Percentiles rank a stretch among this genome's conserved stretches.
These are phyloP conservation scores for Oceanodroma tethys DNA, from an alignment of 2,113 vertebrate genomes.

Conservation along the genomic window DNA sequence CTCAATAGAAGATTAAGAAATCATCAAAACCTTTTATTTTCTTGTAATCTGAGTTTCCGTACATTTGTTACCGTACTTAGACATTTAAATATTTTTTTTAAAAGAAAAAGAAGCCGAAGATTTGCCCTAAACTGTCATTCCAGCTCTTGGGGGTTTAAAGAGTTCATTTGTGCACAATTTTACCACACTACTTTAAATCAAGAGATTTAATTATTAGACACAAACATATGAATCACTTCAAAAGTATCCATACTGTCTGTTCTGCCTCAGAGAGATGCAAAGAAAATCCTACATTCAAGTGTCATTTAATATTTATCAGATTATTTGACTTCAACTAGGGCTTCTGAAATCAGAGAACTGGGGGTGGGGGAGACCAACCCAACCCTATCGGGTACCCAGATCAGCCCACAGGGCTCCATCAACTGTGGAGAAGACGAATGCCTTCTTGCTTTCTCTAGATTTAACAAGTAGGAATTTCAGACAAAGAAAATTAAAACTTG, in stretches of 20 bases:
- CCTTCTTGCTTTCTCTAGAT: neutral
- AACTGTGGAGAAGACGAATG: neutral
- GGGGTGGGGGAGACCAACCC: neutral
- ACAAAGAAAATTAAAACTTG: constrained; percentile 44
- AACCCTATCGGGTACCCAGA: neutral
- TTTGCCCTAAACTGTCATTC: neutral
- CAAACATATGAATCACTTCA: neutral
- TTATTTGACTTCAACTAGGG: neutral
- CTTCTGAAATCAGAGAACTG: neutral
- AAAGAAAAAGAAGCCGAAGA: neutral
- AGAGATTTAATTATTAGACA: neutral
- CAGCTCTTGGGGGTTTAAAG: neutral
- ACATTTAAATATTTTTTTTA: neutral
- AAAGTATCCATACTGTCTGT: neutral
- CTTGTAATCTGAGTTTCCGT: neutral
- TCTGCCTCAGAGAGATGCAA: neutral
- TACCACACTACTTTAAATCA: neutral
- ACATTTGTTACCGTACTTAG: neutral
- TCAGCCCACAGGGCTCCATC: neutral
- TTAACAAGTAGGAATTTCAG: neutral
- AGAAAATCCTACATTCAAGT: neutral
- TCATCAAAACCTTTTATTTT: neutral
- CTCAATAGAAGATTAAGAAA: neutral
- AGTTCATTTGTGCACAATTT: neutral
- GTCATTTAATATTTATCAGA: neutral